Evolutionary conservation across 2,888 invertebrate species (phyloP).

Genomic region (Toxonevra muliebris): DNA sequence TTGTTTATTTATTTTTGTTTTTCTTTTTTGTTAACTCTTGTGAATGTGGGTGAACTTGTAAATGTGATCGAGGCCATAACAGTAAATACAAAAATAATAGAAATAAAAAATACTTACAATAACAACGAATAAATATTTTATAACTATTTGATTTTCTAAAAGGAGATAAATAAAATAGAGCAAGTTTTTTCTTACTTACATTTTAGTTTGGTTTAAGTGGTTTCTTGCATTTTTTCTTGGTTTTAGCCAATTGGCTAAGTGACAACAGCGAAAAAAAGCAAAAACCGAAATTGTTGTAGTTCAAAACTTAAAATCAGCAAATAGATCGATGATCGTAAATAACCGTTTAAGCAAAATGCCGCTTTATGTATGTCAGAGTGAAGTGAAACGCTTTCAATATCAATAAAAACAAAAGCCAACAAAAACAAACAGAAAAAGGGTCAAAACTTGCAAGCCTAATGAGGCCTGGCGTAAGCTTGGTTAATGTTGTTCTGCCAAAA

Average conservation of each 20-base stretch:
- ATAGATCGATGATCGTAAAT: background rate
- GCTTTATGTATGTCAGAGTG: background rate
- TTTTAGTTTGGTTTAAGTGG: background rate
- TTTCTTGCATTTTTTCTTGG: conserved; percentile 6
- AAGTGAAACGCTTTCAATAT: background rate
- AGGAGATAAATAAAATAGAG: conserved; percentile 30
- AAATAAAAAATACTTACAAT: conserved; percentile 10
- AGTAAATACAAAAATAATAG: conserved; percentile 27
- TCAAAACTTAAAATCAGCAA: background rate
- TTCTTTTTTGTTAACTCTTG: conserved; percentile 9
- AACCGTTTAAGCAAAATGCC: too few relatives aligned
- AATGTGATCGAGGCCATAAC: conserved; percentile 45
- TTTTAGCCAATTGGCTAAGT: conserved; percentile 8
- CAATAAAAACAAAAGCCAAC: background rate
- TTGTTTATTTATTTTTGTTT: background rate
- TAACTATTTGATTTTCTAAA: conserved; percentile 25
- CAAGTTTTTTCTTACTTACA: conserved; percentile 1
- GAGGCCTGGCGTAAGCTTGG: background rate
- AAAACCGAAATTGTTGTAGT: background rate
- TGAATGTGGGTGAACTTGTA: conserved; percentile 48
- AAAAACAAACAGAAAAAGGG: background rate
- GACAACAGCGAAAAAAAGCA: background rate
- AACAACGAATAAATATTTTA: conserved; percentile 1
- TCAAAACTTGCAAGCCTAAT: conserved; percentile 6
- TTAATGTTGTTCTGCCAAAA: too few relatives aligned